phyloP scores from a whole-genome alignment of 2,797 vertebrate species.

The Hypotaenidia philippensis region DNA sequence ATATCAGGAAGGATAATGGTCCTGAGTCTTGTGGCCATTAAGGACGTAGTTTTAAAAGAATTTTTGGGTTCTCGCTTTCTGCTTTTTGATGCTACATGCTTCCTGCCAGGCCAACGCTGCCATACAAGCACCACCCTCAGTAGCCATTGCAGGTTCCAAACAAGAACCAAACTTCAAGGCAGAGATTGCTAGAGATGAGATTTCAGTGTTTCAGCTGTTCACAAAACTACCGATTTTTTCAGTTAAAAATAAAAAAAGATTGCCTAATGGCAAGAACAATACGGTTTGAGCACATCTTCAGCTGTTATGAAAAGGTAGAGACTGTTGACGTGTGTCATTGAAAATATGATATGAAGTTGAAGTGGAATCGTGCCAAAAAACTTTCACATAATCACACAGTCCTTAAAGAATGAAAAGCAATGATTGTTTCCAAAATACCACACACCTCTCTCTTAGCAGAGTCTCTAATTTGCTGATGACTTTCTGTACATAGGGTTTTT shows the following conservation, averaged over 20 bases:
- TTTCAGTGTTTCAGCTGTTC: background rate
- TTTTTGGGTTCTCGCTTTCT: background rate
- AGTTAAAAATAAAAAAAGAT: background rate
- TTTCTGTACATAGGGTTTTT: background rate
- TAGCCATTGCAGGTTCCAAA: background rate
- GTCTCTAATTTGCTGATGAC: background rate
- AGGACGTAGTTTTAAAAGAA: background rate
- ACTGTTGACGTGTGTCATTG: rapidly evolving
- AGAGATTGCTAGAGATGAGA: background rate
- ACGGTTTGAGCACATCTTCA: background rate
- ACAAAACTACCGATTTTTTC: background rate
- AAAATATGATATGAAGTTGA: background rate
- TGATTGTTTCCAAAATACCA: background rate
- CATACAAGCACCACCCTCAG: background rate
- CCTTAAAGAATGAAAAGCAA: background rate
- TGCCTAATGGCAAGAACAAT: background rate
- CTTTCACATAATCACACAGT: background rate
- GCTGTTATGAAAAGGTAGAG: background rate
- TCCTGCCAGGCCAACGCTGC: background rate
- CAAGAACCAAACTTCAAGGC: background rate
- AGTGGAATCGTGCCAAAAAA: background rate
- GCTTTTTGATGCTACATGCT: background rate
- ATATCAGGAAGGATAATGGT: background rate
- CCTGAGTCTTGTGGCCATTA: background rate
- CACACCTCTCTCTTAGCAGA: background rate